These are phyloP conservation scores for Drosophila sturtevanti DNA, from an alignment of 1,140 invertebrate genomes.

Conservation along the genomic window DNA sequence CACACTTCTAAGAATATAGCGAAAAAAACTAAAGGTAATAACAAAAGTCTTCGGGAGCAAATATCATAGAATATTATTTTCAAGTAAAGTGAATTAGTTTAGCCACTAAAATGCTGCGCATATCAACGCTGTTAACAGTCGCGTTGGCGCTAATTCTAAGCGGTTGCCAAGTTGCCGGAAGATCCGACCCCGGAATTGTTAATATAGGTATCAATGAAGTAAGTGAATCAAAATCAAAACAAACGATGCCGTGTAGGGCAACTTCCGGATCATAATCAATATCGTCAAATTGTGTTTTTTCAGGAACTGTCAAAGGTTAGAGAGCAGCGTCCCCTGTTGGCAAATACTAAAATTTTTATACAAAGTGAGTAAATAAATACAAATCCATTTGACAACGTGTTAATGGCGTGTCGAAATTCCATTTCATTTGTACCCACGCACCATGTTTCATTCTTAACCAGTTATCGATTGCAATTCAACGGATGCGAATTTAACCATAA, in stretches of 20 bases:
- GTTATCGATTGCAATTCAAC: slow-evolving; percentile 47
- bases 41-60: slow-evolving; percentile 1
- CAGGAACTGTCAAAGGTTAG: slow-evolving; percentile 46
- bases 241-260: no score
- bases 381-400: slow-evolving; percentile 21
- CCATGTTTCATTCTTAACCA: slow-evolving; percentile 8
- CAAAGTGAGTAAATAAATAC: slow-evolving; percentile 58
- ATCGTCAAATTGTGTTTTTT: background rate
- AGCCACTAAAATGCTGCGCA: slow-evolving; percentile 23
- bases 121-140: slow-evolving; percentile 32
- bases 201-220: slow-evolving; percentile 60
- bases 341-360: slow-evolving; percentile 64
- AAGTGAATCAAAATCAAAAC: slow-evolving; percentile 30
- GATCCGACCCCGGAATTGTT: slow-evolving; percentile 69
- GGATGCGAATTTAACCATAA: slow-evolving; percentile 52
- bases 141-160: slow-evolving; percentile 44
- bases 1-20: background rate
- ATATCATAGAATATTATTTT: background rate
- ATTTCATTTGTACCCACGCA: slow-evolving; percentile 11
- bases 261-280: slow-evolving; percentile 24
- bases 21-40: slow-evolving; percentile 27
- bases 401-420: slow-evolving; percentile 29
- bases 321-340: slow-evolving; percentile 68
- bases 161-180: slow-evolving; percentile 26
- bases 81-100: background rate